Base-by-base conservation (phyloP, 2,113 vertebrate species). In the Siniperca chuatsi region DNA sequence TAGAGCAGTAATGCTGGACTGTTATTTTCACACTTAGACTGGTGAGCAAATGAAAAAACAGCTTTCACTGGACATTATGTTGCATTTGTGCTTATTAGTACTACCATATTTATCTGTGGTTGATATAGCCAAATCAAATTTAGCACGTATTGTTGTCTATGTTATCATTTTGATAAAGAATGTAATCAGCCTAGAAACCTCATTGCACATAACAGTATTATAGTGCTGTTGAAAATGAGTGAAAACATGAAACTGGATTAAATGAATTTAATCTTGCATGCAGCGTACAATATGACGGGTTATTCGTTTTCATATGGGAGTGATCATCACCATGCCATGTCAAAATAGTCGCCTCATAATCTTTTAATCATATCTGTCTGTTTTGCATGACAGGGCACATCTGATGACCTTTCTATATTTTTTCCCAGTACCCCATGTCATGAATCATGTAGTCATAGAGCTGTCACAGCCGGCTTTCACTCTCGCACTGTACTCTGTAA, bases 351-450 rank as follows among this genome's bases (percentile, higher is more conserved):
- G 0, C 69, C 66, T 61, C 23, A 52, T 75, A 71, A 90, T 87
- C 78, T 71, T 71, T 85, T 77, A 78, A 76, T 89, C 58, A 64
- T 48, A 42, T 83, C 44, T 64, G 40, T 89, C 50, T 85, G 81
- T 83, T 87, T 84, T 82, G 82, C 89, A 83, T 76, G 89, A 69
- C 69, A 10, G 66, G 37, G 46, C 80, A 37, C 84, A 71, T 83
- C 33, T 75, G 71, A 85, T 90, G 90, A 93, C 88, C 90, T 93
- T 91, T 89, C 13, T 78, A 54, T 11, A 65, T 25, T 62, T 25
- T 21, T 2, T 65, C 50, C 50, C 35, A 8, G 8, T 44, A 15
- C 57, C 61, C 78, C 75, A 33, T 62, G 55, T 71, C 79, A 71
- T 88, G 75, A 88, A 86, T 89, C 75, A 71, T n/a, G 2, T 50